Conservation (phyloP, 2,888 invertebrate species). For the Rhyacophila evoluta region DNA sequence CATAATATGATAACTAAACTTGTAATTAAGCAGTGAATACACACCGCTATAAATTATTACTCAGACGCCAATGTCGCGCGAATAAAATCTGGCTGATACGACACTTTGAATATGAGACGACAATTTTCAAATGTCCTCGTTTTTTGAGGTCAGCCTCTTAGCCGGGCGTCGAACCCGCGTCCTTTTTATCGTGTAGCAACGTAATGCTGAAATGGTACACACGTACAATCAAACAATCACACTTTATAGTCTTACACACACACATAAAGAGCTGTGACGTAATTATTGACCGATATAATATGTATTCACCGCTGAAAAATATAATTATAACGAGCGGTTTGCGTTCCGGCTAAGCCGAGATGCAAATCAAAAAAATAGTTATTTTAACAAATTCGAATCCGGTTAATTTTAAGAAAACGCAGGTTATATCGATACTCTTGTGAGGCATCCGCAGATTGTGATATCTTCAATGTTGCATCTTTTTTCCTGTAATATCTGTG, state of each 20-base stretch:
- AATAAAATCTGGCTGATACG: constrained; percentile 55
- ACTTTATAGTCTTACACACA: neutral
- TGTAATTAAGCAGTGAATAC: neutral
- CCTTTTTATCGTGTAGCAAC: constrained; percentile 64
- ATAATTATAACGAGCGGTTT: neutral
- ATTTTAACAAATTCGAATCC: neutral
- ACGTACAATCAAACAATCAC: neutral
- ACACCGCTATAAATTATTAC: neutral
- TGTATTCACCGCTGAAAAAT: constrained; percentile 5
- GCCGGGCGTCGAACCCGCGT: constrained; percentile 71
- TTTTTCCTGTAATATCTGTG: no score
- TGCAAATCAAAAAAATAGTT: neutral
- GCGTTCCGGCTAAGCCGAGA: neutral
- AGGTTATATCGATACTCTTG: no score
- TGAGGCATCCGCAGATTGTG: no score
- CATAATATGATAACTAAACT: constrained; percentile 13
- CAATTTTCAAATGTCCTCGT: constrained; percentile 77
- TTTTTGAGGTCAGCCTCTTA: constrained; percentile 78
- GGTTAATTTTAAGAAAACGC: no score
- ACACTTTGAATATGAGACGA: constrained; percentile 69
- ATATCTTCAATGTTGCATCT: no score
- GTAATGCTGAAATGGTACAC: constrained; percentile 16
- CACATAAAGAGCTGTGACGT: neutral
- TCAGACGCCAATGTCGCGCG: constrained; percentile 31
- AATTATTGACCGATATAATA: constrained; percentile 14